Conservation (phyloP, 2,888 invertebrate genomes). For the Hirtodrosophila trivittata region DNA sequence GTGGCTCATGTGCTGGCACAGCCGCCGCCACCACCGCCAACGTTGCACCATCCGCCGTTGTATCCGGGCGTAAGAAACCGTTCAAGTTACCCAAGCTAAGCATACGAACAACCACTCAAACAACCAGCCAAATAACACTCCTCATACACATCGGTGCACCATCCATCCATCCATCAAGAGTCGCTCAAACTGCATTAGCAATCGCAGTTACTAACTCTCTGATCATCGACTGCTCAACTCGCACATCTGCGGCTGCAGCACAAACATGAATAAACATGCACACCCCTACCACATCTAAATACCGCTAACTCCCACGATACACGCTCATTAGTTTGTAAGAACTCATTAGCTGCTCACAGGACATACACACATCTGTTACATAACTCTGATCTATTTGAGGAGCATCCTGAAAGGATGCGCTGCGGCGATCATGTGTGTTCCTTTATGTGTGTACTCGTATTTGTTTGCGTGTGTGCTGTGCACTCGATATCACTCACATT, state of each 20-base stretch:
- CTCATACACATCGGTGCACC: conserved; percentile 30
- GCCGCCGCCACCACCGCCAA: conserved; percentile 50
- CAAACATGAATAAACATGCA: too few species aligned
- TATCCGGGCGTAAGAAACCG: conserved; percentile 82
- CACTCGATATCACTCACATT: too few species aligned
- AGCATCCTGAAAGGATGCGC: too few species aligned
- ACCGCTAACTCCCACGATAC: too few species aligned
- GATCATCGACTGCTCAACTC: too few species aligned
- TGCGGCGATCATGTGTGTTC: too few species aligned
- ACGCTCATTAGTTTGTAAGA: conserved; percentile 1
- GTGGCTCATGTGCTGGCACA: conserved; percentile 32
- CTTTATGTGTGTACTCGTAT: too few species aligned
- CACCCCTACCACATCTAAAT: too few species aligned
- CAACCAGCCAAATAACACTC: too few species aligned
- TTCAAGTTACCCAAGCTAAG: conserved; percentile 59
- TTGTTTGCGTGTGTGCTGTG: too few species aligned
- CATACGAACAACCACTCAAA: conserved; percentile 23
- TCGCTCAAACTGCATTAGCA: conserved; percentile 28
- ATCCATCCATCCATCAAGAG: conserved; percentile 11
- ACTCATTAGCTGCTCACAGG: not conserved
- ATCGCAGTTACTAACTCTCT: not conserved
- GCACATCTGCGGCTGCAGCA: too few species aligned
- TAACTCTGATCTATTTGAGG: not conserved
- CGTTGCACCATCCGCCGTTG: conserved; percentile 81
- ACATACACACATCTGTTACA: not conserved